These are phyloP conservation scores for Myripristis jacobus DNA, from an alignment of 2,797 vertebrate species.

Conservation along the genomic window DNA sequence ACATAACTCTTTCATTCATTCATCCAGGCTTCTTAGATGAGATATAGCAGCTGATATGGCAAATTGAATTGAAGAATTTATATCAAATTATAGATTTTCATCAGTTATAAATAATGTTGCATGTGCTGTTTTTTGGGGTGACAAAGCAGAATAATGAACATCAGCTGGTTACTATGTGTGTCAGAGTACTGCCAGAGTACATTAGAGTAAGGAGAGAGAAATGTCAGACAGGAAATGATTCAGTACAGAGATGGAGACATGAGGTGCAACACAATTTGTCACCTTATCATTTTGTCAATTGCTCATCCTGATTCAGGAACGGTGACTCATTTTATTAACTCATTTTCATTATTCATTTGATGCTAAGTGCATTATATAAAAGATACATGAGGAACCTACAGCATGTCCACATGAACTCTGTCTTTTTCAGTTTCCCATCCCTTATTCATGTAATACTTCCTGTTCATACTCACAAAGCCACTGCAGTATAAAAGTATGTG, in stretches of 20 bases:
- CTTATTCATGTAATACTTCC: not conserved
- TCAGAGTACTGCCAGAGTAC: too few species aligned
- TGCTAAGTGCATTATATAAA: not conserved
- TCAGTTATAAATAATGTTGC: too few species aligned
- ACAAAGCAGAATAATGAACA: slow-evolving; percentile 14
- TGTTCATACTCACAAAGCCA: not conserved
- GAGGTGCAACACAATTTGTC: not conserved
- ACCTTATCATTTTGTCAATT: not conserved
- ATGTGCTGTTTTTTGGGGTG: not conserved
- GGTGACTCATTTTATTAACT: not conserved
- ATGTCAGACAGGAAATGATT: not conserved
- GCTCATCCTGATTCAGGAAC: not conserved
- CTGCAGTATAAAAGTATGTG: slow-evolving; percentile 8
- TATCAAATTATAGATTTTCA: too few species aligned
- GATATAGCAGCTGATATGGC: too few species aligned
- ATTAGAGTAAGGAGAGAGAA: not conserved
- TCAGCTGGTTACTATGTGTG: too few species aligned
- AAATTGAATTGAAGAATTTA: too few species aligned
- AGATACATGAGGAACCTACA: not conserved
- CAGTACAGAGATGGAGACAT: not conserved
- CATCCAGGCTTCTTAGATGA: too few species aligned
- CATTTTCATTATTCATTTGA: not conserved
- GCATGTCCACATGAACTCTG: not conserved
- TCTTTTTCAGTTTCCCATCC: not conserved
- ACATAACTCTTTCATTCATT: too few species aligned